phyloP scores from a whole-genome alignment of 1,140 invertebrate species.

The Pogonomyrmex californicus region DNA sequence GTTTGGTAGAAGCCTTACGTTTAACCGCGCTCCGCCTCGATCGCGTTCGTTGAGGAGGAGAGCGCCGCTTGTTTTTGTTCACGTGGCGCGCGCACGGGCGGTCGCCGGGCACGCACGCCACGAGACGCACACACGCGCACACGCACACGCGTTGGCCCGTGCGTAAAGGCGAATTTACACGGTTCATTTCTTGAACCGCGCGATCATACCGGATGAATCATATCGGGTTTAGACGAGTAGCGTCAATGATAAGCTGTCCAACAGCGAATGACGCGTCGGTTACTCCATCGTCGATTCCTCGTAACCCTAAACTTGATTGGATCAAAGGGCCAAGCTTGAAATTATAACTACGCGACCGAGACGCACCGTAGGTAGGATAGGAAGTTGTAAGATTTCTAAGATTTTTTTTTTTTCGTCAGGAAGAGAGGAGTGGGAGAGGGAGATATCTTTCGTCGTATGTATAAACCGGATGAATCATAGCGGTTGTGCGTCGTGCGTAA shows the following conservation, averaged over 20 bases:
- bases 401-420: background rate
- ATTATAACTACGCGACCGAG: background rate
- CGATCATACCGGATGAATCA: constrained; percentile 39
- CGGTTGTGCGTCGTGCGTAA: background rate
- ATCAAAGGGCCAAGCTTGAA: background rate
- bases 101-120: constrained; percentile 52
- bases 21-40: constrained; percentile 67
- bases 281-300: background rate
- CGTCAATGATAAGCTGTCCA: background rate
- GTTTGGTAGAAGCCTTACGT: constrained; percentile 71
- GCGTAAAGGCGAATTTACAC: constrained; percentile 56
- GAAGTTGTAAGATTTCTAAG: background rate
- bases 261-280: background rate
- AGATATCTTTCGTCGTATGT: background rate
- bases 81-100: constrained; percentile 69
- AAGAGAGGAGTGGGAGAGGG: background rate
- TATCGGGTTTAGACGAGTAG: constrained; percentile 1
- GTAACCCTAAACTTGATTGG: background rate
- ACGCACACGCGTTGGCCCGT: background rate
- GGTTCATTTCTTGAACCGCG: constrained; percentile 5
- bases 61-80: constrained; percentile 74
- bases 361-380: background rate
- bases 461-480: background rate
- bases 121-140: background rate
- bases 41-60: constrained; percentile 60